Percentiles rank a stretch among this genome's conserved stretches.
phyloP scores from a whole-genome alignment of 2,113 vertebrate species.

The Silurus meridionalis region DNA sequence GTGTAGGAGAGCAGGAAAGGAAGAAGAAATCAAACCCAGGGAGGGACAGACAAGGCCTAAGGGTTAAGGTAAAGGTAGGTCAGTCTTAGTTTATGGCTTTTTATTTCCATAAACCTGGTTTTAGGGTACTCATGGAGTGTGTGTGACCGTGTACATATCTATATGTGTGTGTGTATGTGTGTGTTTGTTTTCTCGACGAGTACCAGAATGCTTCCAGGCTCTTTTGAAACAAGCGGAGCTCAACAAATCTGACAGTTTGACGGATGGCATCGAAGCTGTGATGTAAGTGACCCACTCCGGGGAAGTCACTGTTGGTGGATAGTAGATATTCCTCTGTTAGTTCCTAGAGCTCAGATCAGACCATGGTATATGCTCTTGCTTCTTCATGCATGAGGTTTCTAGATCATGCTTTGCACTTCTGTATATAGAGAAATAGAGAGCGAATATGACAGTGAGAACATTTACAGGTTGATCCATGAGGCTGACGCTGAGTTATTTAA shows the following conservation, averaged over 20 bases:
- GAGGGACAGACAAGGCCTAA: constrained; percentile 48
- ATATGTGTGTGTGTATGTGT: constrained; percentile 37
- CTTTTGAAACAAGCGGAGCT: constrained; percentile 32
- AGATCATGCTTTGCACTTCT: background rate
- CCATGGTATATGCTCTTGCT: background rate
- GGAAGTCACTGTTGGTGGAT: background rate
- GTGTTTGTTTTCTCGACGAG: constrained; percentile 44
- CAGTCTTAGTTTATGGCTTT: constrained; percentile 15
- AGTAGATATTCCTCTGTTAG: constrained; percentile 16
- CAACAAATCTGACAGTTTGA: constrained; percentile 46
- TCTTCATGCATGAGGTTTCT: constrained; percentile 16
- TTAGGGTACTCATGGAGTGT: constrained; percentile 8
- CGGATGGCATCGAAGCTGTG: constrained; percentile 28
- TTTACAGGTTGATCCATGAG: background rate
- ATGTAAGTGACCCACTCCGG: constrained; percentile 44
- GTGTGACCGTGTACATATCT: constrained; percentile 28
- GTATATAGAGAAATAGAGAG: background rate
- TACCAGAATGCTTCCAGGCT: constrained; percentile 50
- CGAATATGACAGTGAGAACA: background rate
- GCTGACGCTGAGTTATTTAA: background rate
- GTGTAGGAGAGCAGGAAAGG: constrained; percentile 62
- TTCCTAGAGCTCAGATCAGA: constrained; percentile 10
- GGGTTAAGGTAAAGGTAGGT: constrained; percentile 61
- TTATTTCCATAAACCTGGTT: constrained; percentile 17
- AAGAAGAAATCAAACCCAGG: constrained; percentile 49